phyloP scores from a whole-genome alignment of 2,797 vertebrate species.

The Uromys caudimaculatus region DNA sequence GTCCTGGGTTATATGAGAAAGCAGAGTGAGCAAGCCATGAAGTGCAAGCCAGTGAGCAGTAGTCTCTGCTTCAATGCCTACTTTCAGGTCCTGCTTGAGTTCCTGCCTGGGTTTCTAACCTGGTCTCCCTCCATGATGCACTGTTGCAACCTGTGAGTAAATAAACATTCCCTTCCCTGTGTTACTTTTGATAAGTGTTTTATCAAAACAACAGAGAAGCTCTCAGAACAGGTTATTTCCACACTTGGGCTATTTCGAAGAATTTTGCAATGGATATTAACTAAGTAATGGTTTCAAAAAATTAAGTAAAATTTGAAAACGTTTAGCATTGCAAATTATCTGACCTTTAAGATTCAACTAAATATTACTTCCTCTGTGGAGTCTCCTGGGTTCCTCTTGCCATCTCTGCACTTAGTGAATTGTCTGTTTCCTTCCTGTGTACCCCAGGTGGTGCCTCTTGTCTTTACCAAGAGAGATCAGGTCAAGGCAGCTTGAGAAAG shows the following conservation, averaged over 20 bases:
- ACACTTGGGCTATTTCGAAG: slow-evolving; percentile 9
- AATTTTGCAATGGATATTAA: background rate
- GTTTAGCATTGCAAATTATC: background rate
- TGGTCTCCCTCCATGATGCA: background rate
- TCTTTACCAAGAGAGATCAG: background rate
- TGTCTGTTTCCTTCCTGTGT: background rate
- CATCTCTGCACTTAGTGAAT: background rate
- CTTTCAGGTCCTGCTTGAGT: background rate
- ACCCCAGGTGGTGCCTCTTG: background rate
- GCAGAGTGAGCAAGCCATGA: background rate
- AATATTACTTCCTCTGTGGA: background rate
- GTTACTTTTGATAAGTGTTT: too few relatives aligned
- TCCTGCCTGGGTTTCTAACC: background rate
- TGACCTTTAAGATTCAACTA: background rate
- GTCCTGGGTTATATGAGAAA: background rate
- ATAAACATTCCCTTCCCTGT: background rate
- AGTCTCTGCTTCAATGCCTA: background rate
- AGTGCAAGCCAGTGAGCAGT: background rate
- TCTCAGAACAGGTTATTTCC: background rate
- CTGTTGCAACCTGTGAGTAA: background rate
- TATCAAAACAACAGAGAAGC: background rate
- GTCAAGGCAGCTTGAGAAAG: slow-evolving; percentile 7
- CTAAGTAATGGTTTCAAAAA: background rate
- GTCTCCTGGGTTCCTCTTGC: background rate
- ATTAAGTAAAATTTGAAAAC: background rate